A percentile compares a stretch with the other conserved stretches of the same genome.
phyloP scores from a whole-genome alignment of 2,113 vertebrate genomes.

The Cheilinus undulatus region DNA sequence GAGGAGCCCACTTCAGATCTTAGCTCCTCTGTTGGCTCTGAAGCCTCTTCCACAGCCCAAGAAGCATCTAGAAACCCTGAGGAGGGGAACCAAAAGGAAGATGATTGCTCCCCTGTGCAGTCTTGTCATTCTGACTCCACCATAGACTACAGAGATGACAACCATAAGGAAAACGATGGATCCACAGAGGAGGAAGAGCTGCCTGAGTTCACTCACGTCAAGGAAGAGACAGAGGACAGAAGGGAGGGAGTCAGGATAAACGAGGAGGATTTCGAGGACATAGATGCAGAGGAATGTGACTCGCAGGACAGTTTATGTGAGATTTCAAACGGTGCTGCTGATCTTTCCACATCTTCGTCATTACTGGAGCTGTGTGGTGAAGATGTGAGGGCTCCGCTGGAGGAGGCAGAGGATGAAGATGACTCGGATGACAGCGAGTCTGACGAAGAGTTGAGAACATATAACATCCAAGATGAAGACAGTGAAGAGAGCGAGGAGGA shows the following conservation, averaged over 20 bases:
- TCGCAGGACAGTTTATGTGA: slow-evolving; percentile 87
- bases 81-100: slow-evolving; percentile 54
- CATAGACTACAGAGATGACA: slow-evolving; percentile 58
- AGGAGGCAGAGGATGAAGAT: slow-evolving; percentile 88
- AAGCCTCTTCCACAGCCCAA: slow-evolving; percentile 71
- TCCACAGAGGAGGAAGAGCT: slow-evolving; percentile 70
- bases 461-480: slow-evolving; percentile 90
- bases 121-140: slow-evolving; percentile 73
- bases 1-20: slow-evolving; percentile 81
- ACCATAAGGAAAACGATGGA: slow-evolving; percentile 63
- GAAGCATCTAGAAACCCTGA: slow-evolving; percentile 66
- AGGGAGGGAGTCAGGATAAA: slow-evolving; percentile 76
- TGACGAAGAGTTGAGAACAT: slow-evolving; percentile 93
- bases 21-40: slow-evolving; percentile 66
- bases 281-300: slow-evolving; percentile 89
- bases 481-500: slow-evolving; percentile 97
- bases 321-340: slow-evolving; percentile 53
- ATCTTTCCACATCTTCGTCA: slow-evolving; percentile 74
- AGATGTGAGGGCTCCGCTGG: slow-evolving; percentile 78
- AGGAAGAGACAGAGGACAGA: slow-evolving; percentile 84
- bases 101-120: slow-evolving; percentile 69
- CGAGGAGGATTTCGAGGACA: slow-evolving; percentile 84
- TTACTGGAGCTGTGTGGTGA: slow-evolving; percentile 77
- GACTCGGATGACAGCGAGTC: slow-evolving; percentile 95
- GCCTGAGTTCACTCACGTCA: slow-evolving; percentile 82